Evolutionary conservation across 2,797 vertebrate genomes (phyloP).

Genomic region (Gadopsis bispinosus): DNA sequence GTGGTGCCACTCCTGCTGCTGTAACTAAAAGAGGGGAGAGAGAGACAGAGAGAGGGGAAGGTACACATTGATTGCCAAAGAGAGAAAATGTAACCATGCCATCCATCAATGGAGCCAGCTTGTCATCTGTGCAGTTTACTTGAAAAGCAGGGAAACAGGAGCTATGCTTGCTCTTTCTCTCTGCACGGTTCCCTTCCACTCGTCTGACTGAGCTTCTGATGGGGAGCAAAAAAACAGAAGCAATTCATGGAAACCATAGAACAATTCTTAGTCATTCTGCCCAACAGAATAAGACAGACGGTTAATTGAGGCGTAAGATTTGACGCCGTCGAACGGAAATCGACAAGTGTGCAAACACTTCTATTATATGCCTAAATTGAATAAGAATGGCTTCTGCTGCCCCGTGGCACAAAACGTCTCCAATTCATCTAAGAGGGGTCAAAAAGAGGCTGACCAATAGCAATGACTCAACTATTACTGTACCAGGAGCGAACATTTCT

Average conservation of each 20-base stretch:
- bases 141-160: conserved; percentile 58
- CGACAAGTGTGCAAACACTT: conserved; percentile 36
- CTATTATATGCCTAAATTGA: conserved; percentile 34
- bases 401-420: conserved; percentile 20
- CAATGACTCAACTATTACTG: conserved; percentile 3
- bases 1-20: conserved; percentile 29
- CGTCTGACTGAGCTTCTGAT: conserved; percentile 49
- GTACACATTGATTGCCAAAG: conserved; percentile 58
- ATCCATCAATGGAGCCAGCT: conserved; percentile 68
- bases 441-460: conserved; percentile 32
- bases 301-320: conserved; percentile 29
- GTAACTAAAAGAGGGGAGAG: background rate
- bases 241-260: conserved; percentile 52
- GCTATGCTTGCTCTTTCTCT: conserved; percentile 55
- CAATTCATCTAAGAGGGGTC: conserved; percentile 23
- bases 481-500: conserved; percentile 3
- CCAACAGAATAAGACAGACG: conserved; percentile 42
- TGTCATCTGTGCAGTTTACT: conserved; percentile 72
- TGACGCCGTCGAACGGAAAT: conserved; percentile 22
- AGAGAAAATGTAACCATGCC: conserved; percentile 57
- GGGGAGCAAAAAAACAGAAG: conserved; percentile 52
- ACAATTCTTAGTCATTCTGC: conserved; percentile 49
- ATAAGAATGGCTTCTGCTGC: conserved; percentile 21
- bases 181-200: conserved; percentile 50
- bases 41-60: conserved; percentile 23